Base-by-base conservation (phyloP, 2,797 vertebrate genomes). In the Takifugu rubripes region DNA sequence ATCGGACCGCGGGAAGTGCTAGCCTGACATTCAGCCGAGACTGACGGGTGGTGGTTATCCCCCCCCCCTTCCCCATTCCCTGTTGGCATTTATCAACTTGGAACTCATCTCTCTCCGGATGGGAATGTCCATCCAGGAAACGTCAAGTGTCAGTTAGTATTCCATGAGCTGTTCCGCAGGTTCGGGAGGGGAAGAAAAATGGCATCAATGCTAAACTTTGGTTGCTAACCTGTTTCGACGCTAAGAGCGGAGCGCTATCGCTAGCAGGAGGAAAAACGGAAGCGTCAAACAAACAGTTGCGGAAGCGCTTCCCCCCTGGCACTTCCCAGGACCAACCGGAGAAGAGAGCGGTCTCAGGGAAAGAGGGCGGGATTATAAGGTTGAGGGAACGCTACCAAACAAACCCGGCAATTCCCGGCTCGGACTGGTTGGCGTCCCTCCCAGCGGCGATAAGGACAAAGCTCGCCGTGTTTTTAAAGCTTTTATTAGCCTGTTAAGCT, bases 351-450 rank as follows among this genome's bases (percentile, higher is more conserved):
- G 33, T 33, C 33, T 33, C 33, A 9, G 33, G 33, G 33, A 33
- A 62, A 64, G 73, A 79, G 69, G 59, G 36, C 47, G 11, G 68
- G 72, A 74, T 80, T 84, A 84, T 49, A 62, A 72, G 77, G 72
- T 76, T 78, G 72, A 59, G 51, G 66, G 64, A 67, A 66, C 61
- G 70, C 61, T 62, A 64, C 57, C 24, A 55, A 78, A 72, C 58
- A 63, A 78, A 69, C 51, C 40, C 58, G 26, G 82, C 53, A 52
- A 66, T 73, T 65, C 51, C 62, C 72, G 47, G 61, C 77, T 79
- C 78, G 76, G 82, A 79, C 64, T 42, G 59, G 31, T 67, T 84
- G 83, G 78, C 74, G 59, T 57, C 27, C 15, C 10, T 83, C 82
- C 73, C 54, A 66, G 77, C 68, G 66, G 56, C 9, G 49, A 56